phyloP scores from a whole-genome alignment of 2,113 vertebrate genomes.

The Microcebus tavaratra region DNA sequence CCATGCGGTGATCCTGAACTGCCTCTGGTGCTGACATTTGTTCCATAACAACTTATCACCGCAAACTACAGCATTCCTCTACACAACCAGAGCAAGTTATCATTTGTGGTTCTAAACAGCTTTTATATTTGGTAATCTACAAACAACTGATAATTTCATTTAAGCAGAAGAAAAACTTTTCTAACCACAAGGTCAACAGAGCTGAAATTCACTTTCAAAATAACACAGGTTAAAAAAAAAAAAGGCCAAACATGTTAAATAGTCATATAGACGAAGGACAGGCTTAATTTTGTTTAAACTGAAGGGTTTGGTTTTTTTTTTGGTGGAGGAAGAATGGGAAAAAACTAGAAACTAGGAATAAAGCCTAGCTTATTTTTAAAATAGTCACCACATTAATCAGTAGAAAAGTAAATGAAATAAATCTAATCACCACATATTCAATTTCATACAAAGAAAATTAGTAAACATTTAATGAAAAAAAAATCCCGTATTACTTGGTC shows the following conservation, averaged over 20 bases:
- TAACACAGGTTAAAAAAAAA: slow-evolving; percentile 33
- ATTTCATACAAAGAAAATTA: not conserved
- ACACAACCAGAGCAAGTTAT: slow-evolving; percentile 77
- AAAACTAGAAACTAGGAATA: not conserved
- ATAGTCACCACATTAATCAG: not conserved
- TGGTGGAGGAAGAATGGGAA: not conserved
- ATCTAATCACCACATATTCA: slow-evolving; percentile 17
- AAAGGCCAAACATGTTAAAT: slow-evolving; percentile 18
- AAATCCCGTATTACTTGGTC: not conserved
- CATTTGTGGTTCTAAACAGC: slow-evolving; percentile 78
- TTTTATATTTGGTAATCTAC: slow-evolving; percentile 76
- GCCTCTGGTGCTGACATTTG: slow-evolving; percentile 65
- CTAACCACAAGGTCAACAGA: slow-evolving; percentile 78
- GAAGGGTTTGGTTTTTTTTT: not conserved
- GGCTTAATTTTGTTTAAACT: slow-evolving; percentile 21
- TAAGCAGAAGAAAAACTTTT: slow-evolving; percentile 71
- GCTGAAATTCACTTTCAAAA: slow-evolving; percentile 76
- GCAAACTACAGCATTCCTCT: slow-evolving; percentile 80
- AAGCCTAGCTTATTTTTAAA: not conserved
- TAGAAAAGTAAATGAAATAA: not conserved
- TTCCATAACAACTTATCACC: slow-evolving; percentile 69
- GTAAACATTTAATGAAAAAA: not conserved
- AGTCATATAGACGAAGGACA: not conserved
- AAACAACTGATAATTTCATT: slow-evolving; percentile 72
- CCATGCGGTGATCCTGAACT: not conserved